A percentile compares a stretch with the other conserved stretches of the same genome.
Conservation (phyloP, 2,113 vertebrate genomes). For the Ageneiosus marmoratus region DNA sequence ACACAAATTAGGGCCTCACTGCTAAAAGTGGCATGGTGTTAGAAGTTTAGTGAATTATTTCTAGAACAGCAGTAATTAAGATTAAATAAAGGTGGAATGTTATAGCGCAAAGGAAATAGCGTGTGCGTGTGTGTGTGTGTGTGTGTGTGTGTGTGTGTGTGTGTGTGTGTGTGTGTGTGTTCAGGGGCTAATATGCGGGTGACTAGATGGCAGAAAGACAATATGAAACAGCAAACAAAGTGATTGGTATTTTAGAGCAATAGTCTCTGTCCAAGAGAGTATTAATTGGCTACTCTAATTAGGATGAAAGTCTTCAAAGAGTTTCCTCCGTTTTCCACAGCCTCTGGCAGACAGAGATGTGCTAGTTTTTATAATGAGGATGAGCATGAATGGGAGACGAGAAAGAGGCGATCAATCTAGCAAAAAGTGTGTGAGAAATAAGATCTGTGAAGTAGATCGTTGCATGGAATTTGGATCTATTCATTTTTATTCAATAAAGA, state of each 20-base stretch:
- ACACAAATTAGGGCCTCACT: not conserved
- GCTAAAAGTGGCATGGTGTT: not conserved
- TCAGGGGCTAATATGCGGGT: not conserved
- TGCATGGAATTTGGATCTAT: not conserved
- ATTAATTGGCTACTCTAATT: conserved; percentile 41
- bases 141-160: too few relatives aligned
- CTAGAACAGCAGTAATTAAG: not conserved
- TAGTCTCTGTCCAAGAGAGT: conserved; percentile 29
- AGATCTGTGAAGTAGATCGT: not conserved
- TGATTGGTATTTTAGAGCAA: conserved; percentile 33
- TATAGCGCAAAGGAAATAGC: not conserved
- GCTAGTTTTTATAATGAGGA: conserved; percentile 34
- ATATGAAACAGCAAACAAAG: conserved; percentile 19
- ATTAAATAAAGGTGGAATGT: not conserved
- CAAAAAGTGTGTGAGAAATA: not conserved
- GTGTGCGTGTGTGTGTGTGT: too few relatives aligned
- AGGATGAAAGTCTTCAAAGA: conserved; percentile 42
- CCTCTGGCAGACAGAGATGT: conserved; percentile 19
- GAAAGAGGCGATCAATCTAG: not conserved
- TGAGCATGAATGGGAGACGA: not conserved
- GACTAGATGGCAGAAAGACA: conserved; percentile 2
- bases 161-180: too few relatives aligned
- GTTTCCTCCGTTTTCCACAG: conserved; percentile 13
- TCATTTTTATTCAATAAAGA: conserved; percentile 8
- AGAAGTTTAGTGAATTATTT: conserved; percentile 9